Percentiles rank a stretch among this genome's conserved stretches.
These are phyloP conservation scores for Panagrolaimus sp. DNA, from an alignment of 1,140 invertebrate genomes.

Conservation along the genomic window DNA sequence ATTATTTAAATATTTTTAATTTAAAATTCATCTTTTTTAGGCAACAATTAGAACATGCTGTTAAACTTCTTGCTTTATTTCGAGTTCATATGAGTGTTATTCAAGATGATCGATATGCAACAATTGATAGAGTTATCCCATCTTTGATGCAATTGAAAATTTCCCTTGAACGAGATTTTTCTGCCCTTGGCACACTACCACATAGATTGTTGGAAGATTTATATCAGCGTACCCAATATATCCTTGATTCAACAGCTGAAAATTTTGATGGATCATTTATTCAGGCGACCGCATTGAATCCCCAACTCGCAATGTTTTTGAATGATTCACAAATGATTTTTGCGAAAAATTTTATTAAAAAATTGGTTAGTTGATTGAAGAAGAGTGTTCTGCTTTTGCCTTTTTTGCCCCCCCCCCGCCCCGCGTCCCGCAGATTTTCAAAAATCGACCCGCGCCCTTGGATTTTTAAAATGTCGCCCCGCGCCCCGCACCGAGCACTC, in stretches of 20 bases:
- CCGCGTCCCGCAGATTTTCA: too few species aligned
- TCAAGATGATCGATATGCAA: conserved; percentile 32
- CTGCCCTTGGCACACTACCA: conserved; percentile 13
- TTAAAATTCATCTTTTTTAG: conserved; percentile 22
- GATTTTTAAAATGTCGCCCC: too few species aligned
- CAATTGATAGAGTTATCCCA: conserved; percentile 40
- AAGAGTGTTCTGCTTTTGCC: conserved; percentile 13
- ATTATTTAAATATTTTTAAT: background rate
- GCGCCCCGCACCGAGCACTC: too few species aligned
- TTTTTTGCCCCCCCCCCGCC: too few species aligned
- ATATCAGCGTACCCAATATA: conserved; percentile 21
- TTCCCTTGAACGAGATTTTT: conserved; percentile 31
- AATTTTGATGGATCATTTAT: conserved; percentile 40
- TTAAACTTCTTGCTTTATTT: conserved; percentile 27
- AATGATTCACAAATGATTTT: conserved; percentile 30
- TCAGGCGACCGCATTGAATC: conserved; percentile 43
- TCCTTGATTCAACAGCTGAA: conserved; percentile 25
- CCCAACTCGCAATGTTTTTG: conserved; percentile 41
- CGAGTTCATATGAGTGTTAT: conserved; percentile 23
- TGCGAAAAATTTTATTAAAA: conserved; percentile 35
- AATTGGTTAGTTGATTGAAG: conserved; percentile 20
- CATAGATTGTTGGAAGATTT: conserved; percentile 21
- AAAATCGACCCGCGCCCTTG: too few species aligned
- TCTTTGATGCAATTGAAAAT: conserved; percentile 37
- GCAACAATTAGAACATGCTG: conserved; percentile 18